phyloP scores from a whole-genome alignment of 2,888 invertebrate species.

The Tortrix viridana region DNA sequence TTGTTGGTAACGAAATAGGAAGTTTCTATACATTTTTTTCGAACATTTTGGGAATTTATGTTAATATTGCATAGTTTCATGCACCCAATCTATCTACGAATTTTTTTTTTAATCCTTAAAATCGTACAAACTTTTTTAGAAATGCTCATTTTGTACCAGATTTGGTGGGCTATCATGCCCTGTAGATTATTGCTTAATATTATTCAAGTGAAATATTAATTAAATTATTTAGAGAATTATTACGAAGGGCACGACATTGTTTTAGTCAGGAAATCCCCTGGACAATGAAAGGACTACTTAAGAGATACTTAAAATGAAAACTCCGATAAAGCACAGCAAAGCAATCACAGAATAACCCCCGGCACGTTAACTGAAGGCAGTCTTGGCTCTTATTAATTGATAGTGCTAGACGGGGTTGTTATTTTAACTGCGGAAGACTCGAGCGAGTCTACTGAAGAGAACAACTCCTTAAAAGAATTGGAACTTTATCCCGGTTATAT shows the following conservation, averaged over 20 bases:
- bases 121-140: too few relatives aligned
- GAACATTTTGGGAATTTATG: too few relatives aligned
- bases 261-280: background rate
- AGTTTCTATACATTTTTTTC: too few relatives aligned
- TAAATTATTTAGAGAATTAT: too few relatives aligned
- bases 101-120: too few relatives aligned
- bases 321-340: slow-evolving; percentile 11
- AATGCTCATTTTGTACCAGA: too few relatives aligned
- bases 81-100: too few relatives aligned
- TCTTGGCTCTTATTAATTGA: slow-evolving; percentile 20
- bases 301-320: background rate
- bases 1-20: too few relatives aligned
- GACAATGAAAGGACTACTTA: background rate
- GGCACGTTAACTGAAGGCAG: slow-evolving; percentile 21
- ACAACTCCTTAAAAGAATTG: background rate
- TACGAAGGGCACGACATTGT: background rate
- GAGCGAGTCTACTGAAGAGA: background rate
- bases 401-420: slow-evolving; percentile 16
- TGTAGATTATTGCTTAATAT: too few relatives aligned
- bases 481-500: background rate
- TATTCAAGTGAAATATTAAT: too few relatives aligned
- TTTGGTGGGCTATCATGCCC: too few relatives aligned
- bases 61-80: too few relatives aligned
- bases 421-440: slow-evolving; percentile 13
- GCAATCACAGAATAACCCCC: slow-evolving; percentile 28